Conservation (phyloP, 2,888 invertebrate genomes). For the Byasa hedistus region DNA sequence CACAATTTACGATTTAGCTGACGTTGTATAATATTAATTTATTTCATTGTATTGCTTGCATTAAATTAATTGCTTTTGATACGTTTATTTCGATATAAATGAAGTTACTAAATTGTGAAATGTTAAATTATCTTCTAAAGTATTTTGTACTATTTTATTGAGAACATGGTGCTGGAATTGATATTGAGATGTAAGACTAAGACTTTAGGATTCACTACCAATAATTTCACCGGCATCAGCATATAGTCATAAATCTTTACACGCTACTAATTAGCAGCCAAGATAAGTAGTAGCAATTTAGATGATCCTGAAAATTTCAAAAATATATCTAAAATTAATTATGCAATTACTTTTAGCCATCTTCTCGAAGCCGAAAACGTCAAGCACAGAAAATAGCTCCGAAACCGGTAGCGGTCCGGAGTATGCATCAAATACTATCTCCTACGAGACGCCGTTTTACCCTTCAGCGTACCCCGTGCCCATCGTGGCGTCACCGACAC, state of each 20-base stretch:
- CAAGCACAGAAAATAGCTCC: conserved; percentile 12
- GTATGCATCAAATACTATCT: conserved; percentile 33
- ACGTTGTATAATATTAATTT: not conserved
- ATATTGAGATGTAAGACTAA: no score
- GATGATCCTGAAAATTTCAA: no score
- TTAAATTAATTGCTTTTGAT: conserved; percentile 5
- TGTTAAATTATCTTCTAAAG: not conserved
- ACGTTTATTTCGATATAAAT: not conserved
- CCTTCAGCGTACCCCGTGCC: conserved; percentile 31
- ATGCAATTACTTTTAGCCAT: conserved; percentile 30
- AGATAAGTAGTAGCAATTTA: no score
- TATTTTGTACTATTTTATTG: no score
- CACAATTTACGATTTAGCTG: not conserved
- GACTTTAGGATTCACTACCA: no score
- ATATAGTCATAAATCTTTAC: no score
- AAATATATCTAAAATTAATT: no score
- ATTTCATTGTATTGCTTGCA: no score
- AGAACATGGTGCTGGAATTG: no score
- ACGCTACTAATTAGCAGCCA: no score
- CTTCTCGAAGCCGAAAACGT: conserved; percentile 33
- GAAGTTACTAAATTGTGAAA: not conserved
- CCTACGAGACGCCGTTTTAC: conserved; percentile 42
- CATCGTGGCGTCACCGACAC: conserved; percentile 32
- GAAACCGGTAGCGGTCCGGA: conserved; percentile 32
- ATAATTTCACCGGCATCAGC: no score